Percentiles rank a stretch among this genome's conserved stretches.
Evolutionary conservation across 2,888 invertebrate genomes (phyloP).

Genomic region (Phaonia tiefii): DNA sequence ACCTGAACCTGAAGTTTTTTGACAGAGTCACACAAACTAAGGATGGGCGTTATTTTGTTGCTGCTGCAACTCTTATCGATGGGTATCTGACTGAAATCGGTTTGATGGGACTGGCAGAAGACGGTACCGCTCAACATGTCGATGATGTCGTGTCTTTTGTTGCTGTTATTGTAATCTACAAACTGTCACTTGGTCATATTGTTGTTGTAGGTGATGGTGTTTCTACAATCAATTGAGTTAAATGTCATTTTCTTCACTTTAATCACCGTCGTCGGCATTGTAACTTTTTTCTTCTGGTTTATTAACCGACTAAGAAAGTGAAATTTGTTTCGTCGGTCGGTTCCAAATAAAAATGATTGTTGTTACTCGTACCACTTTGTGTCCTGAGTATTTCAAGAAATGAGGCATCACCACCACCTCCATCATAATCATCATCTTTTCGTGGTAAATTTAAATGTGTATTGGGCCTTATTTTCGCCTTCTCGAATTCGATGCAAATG

Average conservation of each 20-base stretch:
- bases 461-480: conserved; percentile 1
- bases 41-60: too few relatives aligned
- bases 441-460: background rate
- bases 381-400: conserved; percentile 33
- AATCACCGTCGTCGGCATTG: conserved; percentile 1
- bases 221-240: conserved; percentile 48
- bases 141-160: background rate
- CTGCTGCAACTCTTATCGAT: too few relatives aligned
- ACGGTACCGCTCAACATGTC: background rate
- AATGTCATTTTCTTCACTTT: background rate
- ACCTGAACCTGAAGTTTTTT: background rate
- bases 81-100: conserved; percentile 18
- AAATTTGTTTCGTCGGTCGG: conserved; percentile 45
- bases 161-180: background rate
- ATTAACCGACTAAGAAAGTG: conserved; percentile 61
- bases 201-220: conserved; percentile 3
- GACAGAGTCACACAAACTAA: too few relatives aligned
- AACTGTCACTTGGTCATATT: background rate
- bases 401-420: conserved; percentile 38
- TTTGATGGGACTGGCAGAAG: background rate
- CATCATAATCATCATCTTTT: background rate
- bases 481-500: conserved; percentile 64
- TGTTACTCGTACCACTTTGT: conserved; percentile 13
- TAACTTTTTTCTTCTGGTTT: background rate
- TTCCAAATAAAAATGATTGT: background rate